Conservation (phyloP, 92 coral and sea anemone species). For the Siderastrea radians region DNA sequence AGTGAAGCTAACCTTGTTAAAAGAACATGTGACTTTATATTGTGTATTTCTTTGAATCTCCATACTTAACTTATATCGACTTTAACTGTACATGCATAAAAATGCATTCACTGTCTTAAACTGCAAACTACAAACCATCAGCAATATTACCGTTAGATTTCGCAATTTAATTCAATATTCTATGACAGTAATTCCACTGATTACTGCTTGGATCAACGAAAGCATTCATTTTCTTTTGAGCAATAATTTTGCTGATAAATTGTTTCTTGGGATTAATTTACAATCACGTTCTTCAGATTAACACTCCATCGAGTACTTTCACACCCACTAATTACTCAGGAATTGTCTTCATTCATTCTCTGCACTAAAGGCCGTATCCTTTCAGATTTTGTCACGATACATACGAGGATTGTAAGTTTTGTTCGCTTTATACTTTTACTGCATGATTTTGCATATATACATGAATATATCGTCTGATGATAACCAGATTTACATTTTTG, state of each 20-base stretch:
- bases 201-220: background rate
- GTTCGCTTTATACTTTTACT: background rate
- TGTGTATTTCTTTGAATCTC: background rate
- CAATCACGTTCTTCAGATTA: constrained; percentile 6
- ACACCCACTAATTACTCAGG: constrained; percentile 2
- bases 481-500: background rate
- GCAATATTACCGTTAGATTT: background rate
- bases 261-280: constrained; percentile 19
- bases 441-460: background rate
- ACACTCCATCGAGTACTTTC: background rate
- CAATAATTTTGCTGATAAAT: background rate
- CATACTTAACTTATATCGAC: background rate
- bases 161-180: background rate
- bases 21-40: background rate
- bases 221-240: constrained; percentile 7
- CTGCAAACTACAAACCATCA: constrained; percentile 1
- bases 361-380: background rate
- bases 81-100: too few relatives aligned
- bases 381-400: background rate
- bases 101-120: too few relatives aligned
- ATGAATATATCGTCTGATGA: too few relatives aligned
- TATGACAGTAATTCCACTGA: background rate
- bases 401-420: background rate
- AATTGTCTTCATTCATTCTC: constrained; percentile 25
- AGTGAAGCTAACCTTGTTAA: background rate